phyloP scores from a whole-genome alignment of 1,140 invertebrate genomes.

The Laupala kohalensis region DNA sequence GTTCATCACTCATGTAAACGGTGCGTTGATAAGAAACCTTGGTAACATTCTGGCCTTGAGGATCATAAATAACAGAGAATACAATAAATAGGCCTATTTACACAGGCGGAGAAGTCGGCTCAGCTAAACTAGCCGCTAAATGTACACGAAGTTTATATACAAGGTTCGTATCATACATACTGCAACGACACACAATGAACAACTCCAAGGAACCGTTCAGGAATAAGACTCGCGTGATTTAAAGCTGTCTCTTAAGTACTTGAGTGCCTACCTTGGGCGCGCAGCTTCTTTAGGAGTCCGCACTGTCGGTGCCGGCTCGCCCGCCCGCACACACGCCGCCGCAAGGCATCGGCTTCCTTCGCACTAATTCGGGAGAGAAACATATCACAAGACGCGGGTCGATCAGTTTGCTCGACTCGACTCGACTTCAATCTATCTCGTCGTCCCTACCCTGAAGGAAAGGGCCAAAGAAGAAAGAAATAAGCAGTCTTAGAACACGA shows the following conservation, averaged over 20 bases:
- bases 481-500: background rate
- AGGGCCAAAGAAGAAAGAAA: background rate
- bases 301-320: no score
- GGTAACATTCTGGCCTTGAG: background rate
- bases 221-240: no score
- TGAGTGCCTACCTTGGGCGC: background rate
- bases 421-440: background rate
- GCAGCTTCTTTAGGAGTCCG: no score
- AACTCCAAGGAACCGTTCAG: background rate
- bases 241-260: background rate
- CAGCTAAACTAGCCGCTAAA: background rate
- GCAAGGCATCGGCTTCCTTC: background rate
- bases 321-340: background rate
- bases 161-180: background rate
- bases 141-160: background rate
- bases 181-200: background rate
- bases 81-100: background rate
- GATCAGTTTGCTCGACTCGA: background rate
- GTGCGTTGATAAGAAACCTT: background rate
- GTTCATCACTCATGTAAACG: background rate
- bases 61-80: background rate
- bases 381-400: background rate
- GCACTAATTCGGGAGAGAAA: background rate
- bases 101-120: background rate
- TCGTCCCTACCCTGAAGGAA: background rate